These are phyloP conservation scores for Trogon surrucura DNA, from an alignment of 2,113 vertebrate genomes.

Conservation along the genomic window DNA sequence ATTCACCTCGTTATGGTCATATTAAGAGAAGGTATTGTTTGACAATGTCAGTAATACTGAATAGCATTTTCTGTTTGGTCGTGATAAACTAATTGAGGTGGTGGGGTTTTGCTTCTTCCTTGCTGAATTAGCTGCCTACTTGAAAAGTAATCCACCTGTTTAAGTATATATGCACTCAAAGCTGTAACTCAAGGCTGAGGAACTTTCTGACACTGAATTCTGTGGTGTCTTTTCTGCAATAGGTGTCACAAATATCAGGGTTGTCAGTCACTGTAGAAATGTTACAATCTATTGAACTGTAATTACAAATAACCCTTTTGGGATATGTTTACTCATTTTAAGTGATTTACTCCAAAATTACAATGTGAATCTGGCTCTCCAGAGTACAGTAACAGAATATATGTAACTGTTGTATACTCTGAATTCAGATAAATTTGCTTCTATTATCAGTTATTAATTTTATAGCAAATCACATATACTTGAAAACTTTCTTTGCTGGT, in stretches of 20 bases:
- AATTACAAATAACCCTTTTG: not conserved
- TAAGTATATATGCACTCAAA: not conserved
- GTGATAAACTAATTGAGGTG: not conserved
- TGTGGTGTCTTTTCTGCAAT: not conserved
- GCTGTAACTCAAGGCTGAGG: not conserved
- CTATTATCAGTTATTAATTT: not conserved
- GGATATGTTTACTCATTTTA: not conserved
- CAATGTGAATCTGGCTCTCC: not conserved
- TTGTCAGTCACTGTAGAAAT: not conserved
- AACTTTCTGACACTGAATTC: not conserved
- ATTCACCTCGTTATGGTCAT: not conserved
- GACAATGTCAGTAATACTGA: not conserved
- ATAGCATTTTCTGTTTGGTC: not conserved
- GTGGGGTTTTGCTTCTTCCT: not conserved
- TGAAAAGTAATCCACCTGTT: not conserved
- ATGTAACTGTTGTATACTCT: not conserved
- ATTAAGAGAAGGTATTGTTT: not conserved
- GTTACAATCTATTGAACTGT: not conserved
- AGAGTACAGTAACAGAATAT: not conserved
- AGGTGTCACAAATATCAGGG: accelerated
- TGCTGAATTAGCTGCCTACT: not conserved
- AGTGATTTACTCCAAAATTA: not conserved
- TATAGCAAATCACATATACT: not conserved
- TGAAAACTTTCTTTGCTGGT: not conserved
- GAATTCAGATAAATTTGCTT: not conserved